Percentiles rank a stretch among this genome's conserved stretches.
Conservation (phyloP, 2,113 vertebrate genomes). For the Manacus vitellinus region DNA sequence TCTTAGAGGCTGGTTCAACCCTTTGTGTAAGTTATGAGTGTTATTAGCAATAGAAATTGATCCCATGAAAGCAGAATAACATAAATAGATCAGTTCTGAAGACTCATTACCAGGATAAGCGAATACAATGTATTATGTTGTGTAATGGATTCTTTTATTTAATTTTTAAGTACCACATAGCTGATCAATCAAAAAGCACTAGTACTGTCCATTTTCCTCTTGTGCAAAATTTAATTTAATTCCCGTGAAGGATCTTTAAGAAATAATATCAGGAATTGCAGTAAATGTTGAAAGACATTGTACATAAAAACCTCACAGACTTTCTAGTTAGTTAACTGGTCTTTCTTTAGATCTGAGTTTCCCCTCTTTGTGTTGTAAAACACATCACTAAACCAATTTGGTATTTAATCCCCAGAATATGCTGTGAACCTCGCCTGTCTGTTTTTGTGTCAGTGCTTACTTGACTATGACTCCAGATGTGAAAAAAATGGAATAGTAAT, state of each 20-base stretch:
- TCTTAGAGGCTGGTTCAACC: neutral
- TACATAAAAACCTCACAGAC: neutral
- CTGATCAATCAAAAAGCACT: conserved; percentile 10
- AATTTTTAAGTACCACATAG: neutral
- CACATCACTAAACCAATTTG: conserved; percentile 37
- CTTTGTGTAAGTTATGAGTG: neutral
- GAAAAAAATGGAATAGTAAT: conserved; percentile 50
- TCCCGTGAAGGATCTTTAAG: conserved; percentile 27
- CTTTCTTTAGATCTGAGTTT: neutral
- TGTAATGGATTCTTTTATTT: conserved; percentile 23
- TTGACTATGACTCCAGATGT: conserved; percentile 43
- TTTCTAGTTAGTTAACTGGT: conserved; percentile 21
- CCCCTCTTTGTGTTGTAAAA: conserved; percentile 11
- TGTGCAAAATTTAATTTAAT: conserved; percentile 43
- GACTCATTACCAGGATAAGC: neutral
- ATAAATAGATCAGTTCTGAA: neutral
- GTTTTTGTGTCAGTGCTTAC: conserved; percentile 3
- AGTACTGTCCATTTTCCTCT: neutral
- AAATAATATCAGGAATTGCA: conserved; percentile 25
- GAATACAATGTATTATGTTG: neutral
- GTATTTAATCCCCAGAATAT: conserved; percentile 15
- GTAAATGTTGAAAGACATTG: conserved; percentile 8
- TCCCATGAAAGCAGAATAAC: neutral
- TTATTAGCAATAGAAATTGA: neutral
- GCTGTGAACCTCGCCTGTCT: neutral